Evolutionary conservation across 2,888 invertebrate genomes (phyloP), one percentile per base, ranked within the genome.

Genomic region (Reticulitermes lucifugus): DNA sequence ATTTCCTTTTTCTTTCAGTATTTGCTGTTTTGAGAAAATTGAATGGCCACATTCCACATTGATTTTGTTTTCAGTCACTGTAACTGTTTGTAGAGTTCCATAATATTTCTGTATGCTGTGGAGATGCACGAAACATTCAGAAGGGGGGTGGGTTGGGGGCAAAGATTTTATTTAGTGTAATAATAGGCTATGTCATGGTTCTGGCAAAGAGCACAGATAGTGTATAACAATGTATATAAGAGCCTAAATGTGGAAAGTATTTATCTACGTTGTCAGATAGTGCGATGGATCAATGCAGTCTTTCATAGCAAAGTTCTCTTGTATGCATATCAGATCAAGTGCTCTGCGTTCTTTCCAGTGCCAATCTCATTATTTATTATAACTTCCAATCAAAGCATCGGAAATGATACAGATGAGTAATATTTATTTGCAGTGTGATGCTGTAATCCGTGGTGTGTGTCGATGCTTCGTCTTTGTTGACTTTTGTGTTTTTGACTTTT

Each of bases 71-170:
- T 85, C 81, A 83, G 71, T 85, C 79, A 55, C 81, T 86, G 75
- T 86, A 86, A 86, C 82, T 86, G 86, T 86, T 84, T 65, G 84
- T 86, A 86, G 86, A 77, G 77, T 77, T 81, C 73, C 84, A 84
- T 86, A 85, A 87, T 86, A 86, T 87, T 87, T 93, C 95, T 95
- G 95, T 95, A 95, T 95, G 94, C 95, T 95, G 94, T 94, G 90
- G 95, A 95, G 95, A 95, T 95, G 95, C 95, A 95, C 95, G 95
- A 95, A 95, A 95, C 95, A 94, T 95, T 94, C 95, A 95, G 95
- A 95, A 95, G 95, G 95, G 95, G 93, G 90, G 90, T 89, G 88
- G 88, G 88, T 86, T 89, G 89, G 89, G 89, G 89, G 89, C 90
- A 90, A 90, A 90, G 89, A 90, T 90, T 91, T 90, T 90, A 90